Evolutionary conservation across 2,113 vertebrate species (phyloP), one percentile per base, ranked within the genome.

Genomic region (Henicopernis longicauda): DNA sequence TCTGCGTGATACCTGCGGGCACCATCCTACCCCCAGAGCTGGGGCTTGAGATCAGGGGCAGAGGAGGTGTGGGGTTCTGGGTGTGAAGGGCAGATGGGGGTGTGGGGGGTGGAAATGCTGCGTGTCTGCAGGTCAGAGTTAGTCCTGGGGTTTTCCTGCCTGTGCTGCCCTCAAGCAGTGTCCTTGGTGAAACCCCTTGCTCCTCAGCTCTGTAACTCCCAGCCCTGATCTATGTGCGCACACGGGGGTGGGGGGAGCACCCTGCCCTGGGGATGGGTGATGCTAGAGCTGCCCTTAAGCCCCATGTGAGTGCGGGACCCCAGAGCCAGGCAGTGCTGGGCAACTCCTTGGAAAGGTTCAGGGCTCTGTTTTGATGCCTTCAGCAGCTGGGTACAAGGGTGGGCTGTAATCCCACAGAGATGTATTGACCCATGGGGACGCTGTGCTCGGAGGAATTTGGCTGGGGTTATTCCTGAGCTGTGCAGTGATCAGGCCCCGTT

Each of bases 361-460:
- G 18, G 3, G 8, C 17, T 42, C 25, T 1, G 16, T 16, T 34
- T 6, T 12, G 44, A 6, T 11, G 52, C 62, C 50, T 42, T 40
- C 9, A 5, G 58, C 21, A 13, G 38, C 38, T 8, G 34, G 49
- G 40, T 10, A 7, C 70, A 38, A 13, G 54, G 4, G 3, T 7
- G 44, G 73, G 45, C 74, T 38, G 26, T 14, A 11, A 26, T 11
- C 34, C 38, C 32, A 1, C 4, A 4, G 36, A 25, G 38, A 16
- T 4, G 19, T 44, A 20, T 8, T 3, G 4, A 4, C 63, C 54
- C 54, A 8, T 5, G 0, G 44, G 26, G 44, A 29, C 0, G 5
- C 42, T 36, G 40, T 9, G 42, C 65, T 49, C 10, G 19, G 54
- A 23, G 54, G 44, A 11, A 3, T 26, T 26, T 38, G 63, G 42